phyloP scores from a whole-genome alignment of 1,140 invertebrate species.

The Bombus consobrinus region DNA sequence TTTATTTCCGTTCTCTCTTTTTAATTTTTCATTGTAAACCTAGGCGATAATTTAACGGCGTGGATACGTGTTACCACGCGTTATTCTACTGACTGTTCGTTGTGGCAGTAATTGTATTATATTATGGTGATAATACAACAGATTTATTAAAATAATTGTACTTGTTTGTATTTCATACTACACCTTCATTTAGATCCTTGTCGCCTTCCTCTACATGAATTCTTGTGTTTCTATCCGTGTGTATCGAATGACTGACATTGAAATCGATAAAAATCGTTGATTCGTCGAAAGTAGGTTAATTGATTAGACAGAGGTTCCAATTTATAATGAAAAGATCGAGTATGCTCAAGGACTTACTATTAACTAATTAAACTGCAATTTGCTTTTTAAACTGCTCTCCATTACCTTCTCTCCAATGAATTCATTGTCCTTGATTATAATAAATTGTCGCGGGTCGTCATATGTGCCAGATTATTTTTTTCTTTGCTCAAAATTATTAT shows the following conservation, averaged over 20 bases:
- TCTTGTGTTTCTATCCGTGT: background rate
- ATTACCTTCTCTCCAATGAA: constrained; percentile 25
- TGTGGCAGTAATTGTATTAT: constrained; percentile 58
- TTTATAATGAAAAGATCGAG: background rate
- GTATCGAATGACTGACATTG: background rate
- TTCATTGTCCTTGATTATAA: background rate
- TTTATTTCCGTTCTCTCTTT: background rate
- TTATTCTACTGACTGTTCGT: constrained; percentile 51
- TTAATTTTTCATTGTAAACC: constrained; percentile 47
- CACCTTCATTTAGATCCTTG: background rate
- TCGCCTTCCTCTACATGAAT: background rate
- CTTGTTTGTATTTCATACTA: background rate
- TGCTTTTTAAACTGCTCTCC: background rate
- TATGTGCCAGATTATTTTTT: background rate
- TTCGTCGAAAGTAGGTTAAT: background rate
- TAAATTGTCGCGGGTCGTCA: background rate
- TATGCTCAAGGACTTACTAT: background rate
- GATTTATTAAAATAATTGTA: constrained; percentile 42
- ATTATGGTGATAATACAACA: constrained; percentile 62
- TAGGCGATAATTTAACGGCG: constrained; percentile 51
- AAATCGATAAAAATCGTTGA: constrained; percentile 4
- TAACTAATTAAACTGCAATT: background rate
- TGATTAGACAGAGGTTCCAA: background rate
- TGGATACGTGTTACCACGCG: constrained; percentile 24
- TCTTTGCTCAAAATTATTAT: background rate